Conservation (phyloP, 2,113 vertebrate genomes). For the Microtus montanus region DNA sequence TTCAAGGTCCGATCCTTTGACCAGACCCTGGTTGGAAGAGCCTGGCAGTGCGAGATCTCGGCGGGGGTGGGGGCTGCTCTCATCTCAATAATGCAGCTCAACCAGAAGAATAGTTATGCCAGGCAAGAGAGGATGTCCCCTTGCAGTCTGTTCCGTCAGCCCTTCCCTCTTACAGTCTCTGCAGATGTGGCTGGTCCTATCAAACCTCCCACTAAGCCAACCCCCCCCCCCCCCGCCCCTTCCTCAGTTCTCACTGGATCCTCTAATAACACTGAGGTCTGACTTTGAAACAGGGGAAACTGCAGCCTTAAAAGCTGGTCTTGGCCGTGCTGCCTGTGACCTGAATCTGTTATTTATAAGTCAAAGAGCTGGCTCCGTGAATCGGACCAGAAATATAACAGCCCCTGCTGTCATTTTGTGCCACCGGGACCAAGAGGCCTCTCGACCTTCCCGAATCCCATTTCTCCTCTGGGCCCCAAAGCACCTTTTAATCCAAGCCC, state of each 20-base stretch:
- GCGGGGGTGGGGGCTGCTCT: background rate
- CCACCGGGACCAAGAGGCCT: slow-evolving; percentile 76
- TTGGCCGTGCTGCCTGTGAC: slow-evolving; percentile 84
- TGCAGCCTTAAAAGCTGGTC: slow-evolving; percentile 81
- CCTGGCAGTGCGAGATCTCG: background rate
- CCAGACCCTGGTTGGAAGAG: background rate
- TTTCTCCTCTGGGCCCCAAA: slow-evolving; percentile 80
- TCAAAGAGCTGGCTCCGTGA: slow-evolving; percentile 79
- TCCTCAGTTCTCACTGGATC: slow-evolving; percentile 61
- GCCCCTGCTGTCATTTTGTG: slow-evolving; percentile 80
- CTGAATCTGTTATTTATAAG: slow-evolving; percentile 87
- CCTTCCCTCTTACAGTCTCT: slow-evolving; percentile 46
- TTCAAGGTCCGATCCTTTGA: slow-evolving; percentile 23
- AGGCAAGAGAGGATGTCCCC: background rate
- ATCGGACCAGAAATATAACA: slow-evolving; percentile 81
- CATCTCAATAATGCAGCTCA: slow-evolving; percentile 30
- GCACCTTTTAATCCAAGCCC: slow-evolving; percentile 77
- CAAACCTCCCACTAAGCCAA: slow-evolving; percentile 48
- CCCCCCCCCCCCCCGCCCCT: slow-evolving; percentile 17
- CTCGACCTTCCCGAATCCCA: slow-evolving; percentile 80
- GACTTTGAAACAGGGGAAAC: slow-evolving; percentile 82
- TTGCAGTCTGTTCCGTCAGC: slow-evolving; percentile 21
- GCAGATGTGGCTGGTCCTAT: slow-evolving; percentile 20
- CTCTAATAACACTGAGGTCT: slow-evolving; percentile 78
- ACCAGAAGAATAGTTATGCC: slow-evolving; percentile 20